Evolutionary conservation across 2,888 invertebrate species (phyloP), one percentile per base, ranked within the genome.

Genomic region (Caenorhabditis virilis): DNA sequence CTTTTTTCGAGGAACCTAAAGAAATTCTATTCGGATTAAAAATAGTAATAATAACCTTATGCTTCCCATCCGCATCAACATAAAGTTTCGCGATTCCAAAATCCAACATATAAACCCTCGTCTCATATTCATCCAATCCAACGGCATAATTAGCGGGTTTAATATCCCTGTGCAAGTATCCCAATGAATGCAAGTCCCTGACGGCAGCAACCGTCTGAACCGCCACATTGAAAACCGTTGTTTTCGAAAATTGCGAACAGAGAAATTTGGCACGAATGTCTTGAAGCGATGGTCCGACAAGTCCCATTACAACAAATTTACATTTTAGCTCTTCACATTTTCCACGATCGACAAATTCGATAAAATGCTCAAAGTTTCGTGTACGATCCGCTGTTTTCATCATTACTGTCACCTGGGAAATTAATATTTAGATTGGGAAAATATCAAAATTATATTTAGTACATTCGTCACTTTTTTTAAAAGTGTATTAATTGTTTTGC

Each of bases 221-320:
- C 0, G 59, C 49, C 7, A 56, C 45, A 38, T 67, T 53, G 55
- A 69, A 63, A 1, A 50, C 43, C 0, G 72, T 67, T 13, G 48
- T 36, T 36, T 54, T 52, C 30, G 54, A 48, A 51, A 61, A 72
- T 13, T 57, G n/a, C 9, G 43, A 52, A 2, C 58, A 45, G 5
- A 67, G 36, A 27, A 55, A 69, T 36, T 67, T 57, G 11, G 56
- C 50, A 5, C 69, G 69, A 30, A 69, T 62, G 47, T 72, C 72
- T 26, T 72, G 69, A 11, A 72, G 41, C 1, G 64, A 65, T 13
- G 67, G 69, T 9, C 69, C 72, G 2, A 72, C 65, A 16, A 72
- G 52, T 3, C 69, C 65, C 72, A 72, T 72, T 0, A 72, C 69
- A 0, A 72, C 61, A 30, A 62, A 72, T 65, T 70, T 70, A 51